phyloP scores from a whole-genome alignment of 2,888 invertebrate species.

The Meliscaeva auricollis region DNA sequence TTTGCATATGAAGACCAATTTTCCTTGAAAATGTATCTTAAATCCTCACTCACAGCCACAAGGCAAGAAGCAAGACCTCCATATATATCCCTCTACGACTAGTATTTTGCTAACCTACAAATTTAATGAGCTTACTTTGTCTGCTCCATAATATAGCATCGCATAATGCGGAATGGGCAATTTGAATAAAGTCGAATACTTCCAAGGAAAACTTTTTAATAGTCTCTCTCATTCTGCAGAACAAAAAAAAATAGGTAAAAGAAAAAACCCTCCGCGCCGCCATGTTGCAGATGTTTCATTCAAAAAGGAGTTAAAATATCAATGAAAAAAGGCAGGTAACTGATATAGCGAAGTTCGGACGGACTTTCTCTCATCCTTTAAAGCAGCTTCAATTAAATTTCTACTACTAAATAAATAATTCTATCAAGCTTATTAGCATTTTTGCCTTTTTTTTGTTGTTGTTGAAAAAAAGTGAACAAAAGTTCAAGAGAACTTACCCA shows the following conservation, averaged over 20 bases:
- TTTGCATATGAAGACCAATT: constrained; percentile 60
- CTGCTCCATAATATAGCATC: background rate
- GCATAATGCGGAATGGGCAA: constrained; percentile 37
- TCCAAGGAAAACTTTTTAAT: constrained; percentile 62
- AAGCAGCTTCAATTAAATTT: constrained; percentile 16
- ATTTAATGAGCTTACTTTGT: constrained; percentile 67
- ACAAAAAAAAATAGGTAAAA: constrained; percentile 1
- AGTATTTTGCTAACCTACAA: constrained; percentile 29
- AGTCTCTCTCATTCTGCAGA: constrained; percentile 44
- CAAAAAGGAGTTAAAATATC: background rate
- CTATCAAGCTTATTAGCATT: constrained; percentile 28
- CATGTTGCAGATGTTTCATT: constrained; percentile 45
- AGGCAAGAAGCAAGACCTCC: constrained; percentile 6
- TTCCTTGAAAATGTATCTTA: constrained; percentile 27
- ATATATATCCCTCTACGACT: background rate
- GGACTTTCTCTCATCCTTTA: background rate
- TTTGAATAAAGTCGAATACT: constrained; percentile 52
- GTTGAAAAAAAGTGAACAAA: background rate
- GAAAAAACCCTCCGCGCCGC: background rate
- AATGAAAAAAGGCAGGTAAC: background rate
- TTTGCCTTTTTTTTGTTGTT: constrained; percentile 2
- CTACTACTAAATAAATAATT: constrained; percentile 43
- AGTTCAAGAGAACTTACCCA: constrained; percentile 3
- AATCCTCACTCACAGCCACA: constrained; percentile 22
- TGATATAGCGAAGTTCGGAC: background rate